Percentiles rank a stretch among this genome's conserved stretches.
phyloP scores from a whole-genome alignment of 2,888 invertebrate genomes.

The Trissoscelio sp. region DNA sequence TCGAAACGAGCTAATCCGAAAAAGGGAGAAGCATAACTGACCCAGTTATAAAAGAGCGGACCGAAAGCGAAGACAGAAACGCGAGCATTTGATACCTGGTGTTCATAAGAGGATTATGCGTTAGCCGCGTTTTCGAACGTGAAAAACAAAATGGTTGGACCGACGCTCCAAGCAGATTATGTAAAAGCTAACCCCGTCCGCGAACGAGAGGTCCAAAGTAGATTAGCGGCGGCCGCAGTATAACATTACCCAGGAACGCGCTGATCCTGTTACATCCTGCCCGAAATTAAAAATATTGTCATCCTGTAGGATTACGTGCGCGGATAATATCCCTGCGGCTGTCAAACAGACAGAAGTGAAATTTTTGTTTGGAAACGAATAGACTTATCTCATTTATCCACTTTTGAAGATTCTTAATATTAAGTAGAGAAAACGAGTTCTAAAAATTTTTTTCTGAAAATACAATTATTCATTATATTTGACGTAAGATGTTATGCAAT shows the following conservation, averaged over 20 bases:
- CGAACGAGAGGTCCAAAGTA: constrained; percentile 75
- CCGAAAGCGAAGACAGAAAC: constrained; percentile 18
- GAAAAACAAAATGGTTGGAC: constrained; percentile 78
- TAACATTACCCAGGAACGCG: constrained; percentile 79
- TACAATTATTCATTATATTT: no score
- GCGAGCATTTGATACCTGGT: constrained; percentile 18
- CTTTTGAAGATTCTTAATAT: neutral
- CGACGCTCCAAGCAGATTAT: constrained; percentile 80
- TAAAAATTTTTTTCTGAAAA: no score
- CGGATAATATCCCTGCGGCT: constrained; percentile 78
- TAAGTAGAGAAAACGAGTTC: no score
- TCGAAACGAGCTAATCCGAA: neutral
- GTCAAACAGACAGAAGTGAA: constrained; percentile 77
- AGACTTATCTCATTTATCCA: neutral
- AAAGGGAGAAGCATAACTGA: constrained; percentile 12
- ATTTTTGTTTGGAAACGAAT: constrained; percentile 65
- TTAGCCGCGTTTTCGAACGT: constrained; percentile 72
- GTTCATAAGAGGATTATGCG: constrained; percentile 74
- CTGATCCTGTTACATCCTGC: constrained; percentile 81
- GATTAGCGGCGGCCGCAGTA: constrained; percentile 78
- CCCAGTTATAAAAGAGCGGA: constrained; percentile 43
- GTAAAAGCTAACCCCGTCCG: constrained; percentile 76
- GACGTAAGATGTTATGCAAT: no score
- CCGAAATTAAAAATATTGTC: constrained; percentile 82
- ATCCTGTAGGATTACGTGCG: constrained; percentile 78